Conservation (phyloP, 53 echinoderm and acorn worm genomes). For the Stichopus horrens region DNA sequence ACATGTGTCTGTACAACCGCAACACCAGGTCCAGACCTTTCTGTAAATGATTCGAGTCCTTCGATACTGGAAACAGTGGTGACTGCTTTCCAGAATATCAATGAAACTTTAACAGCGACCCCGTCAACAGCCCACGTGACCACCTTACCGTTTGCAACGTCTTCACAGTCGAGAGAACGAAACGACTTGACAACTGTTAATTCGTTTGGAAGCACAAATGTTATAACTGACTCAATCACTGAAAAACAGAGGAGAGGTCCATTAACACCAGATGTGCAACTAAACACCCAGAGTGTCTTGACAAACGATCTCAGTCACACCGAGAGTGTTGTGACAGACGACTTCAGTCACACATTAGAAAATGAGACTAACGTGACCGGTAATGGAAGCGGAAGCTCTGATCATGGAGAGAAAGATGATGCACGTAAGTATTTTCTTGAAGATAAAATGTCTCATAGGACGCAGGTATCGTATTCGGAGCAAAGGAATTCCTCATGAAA, state of each 20-base stretch:
- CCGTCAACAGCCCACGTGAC: background rate
- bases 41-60: too few species aligned
- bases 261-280: background rate
- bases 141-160: background rate
- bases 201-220: background rate
- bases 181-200: background rate
- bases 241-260: background rate
- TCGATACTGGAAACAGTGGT: too few species aligned
- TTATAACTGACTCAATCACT: background rate
- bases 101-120: too few species aligned
- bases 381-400: background rate
- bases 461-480: background rate
- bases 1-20: too few species aligned
- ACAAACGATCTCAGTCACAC: background rate
- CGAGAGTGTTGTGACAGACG: background rate
- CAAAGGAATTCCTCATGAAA: background rate
- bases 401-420: background rate
- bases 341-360: background rate
- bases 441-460: background rate
- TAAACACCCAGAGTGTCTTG: background rate
- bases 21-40: too few species aligned
- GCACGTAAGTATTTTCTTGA: background rate
- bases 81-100: too few species aligned
- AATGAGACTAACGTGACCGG: background rate
- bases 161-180: background rate